Base-by-base conservation (phyloP, 1,140 invertebrate genomes). In the Pogonognathellus flavescens region DNA sequence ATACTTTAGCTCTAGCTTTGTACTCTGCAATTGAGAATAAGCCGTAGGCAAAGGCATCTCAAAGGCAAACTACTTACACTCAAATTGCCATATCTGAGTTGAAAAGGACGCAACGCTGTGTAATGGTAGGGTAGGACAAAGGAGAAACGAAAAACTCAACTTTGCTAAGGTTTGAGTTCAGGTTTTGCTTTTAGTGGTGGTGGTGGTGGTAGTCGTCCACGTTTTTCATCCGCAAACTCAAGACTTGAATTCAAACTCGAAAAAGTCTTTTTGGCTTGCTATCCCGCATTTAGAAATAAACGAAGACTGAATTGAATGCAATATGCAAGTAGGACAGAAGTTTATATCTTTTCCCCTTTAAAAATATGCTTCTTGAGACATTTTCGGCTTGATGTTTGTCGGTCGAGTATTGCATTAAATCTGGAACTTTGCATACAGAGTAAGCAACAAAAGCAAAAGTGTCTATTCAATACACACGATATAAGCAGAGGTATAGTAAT, bases 21-120 rank as follows among this genome's bases (percentile, higher is more conserved):
- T 76, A 50, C 70, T 76, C 41, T 18, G 13, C n/a, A 76, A 76
- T n/a, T 76, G 70, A 76, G 70, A 76, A 76, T 25, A 76, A 76
- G 70, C 70, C 70, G 41, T 76, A 76, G 70, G 70, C 70, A 76
- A 76, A 76, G 70, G 70, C 70, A 76, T 49, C 70, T 76, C 41
- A 76, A 76, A 76, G 70, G 70, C 70, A 76, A 76, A 76, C 70
- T 76, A 76, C 70, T 76, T 76, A 49, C 41, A 18, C 70, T 76
- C 25, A 76, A 76, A 76, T 76, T 76, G 70, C 70, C 70, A 76
- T 31, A 76, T 76, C 70, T 49, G 31, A 76, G 31, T 76, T 18
- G 70, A 76, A 76, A 76, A 76, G 70, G 16, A 76, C 31, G 31
- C 70, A 41, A 18, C 31, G 16, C 31, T 50, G 25, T 76, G 13